Conservation (phyloP, 2,797 vertebrate genomes). For the Odontamblyopus rebecca region DNA sequence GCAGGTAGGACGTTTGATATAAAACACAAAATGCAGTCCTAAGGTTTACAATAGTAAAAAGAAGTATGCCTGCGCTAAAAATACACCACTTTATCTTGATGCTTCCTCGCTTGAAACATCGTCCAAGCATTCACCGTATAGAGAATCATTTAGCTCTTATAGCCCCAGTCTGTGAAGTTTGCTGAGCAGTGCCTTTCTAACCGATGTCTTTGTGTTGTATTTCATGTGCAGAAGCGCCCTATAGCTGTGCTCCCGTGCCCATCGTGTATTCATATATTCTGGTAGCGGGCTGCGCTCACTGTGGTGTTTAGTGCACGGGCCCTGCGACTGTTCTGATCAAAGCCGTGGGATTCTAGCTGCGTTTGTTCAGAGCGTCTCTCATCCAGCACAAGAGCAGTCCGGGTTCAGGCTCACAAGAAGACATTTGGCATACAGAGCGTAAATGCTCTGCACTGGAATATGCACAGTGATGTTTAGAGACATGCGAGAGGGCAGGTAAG, state of each 20-base stretch:
- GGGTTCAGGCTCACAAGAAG: neutral
- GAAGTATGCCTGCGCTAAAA: too few relatives aligned
- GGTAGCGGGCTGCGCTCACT: constrained; percentile 13
- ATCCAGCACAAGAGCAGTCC: neutral
- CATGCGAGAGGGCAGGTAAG: neutral
- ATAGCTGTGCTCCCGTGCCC: neutral
- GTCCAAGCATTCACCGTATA: neutral
- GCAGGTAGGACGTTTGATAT: too few relatives aligned
- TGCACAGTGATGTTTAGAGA: neutral
- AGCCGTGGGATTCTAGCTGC: constrained; percentile 33
- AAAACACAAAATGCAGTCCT: too few relatives aligned
- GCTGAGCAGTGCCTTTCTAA: constrained; percentile 10
- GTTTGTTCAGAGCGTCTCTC: constrained; percentile 17
- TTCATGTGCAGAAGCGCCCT: constrained; percentile 21
- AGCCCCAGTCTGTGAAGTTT: neutral
- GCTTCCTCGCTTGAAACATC: too few relatives aligned
- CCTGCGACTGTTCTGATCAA: constrained; percentile 28
- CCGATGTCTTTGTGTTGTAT: constrained; percentile 13
- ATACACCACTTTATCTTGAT: too few relatives aligned
- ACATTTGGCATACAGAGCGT: constrained; percentile 10
- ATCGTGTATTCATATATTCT: constrained; percentile 32
- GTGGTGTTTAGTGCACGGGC: constrained; percentile 27
- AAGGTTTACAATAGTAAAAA: too few relatives aligned
- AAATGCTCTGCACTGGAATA: constrained; percentile 14
- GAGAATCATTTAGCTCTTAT: neutral